phyloP scores from a whole-genome alignment of 2,888 invertebrate genomes.

The Cheilosia urbana region DNA sequence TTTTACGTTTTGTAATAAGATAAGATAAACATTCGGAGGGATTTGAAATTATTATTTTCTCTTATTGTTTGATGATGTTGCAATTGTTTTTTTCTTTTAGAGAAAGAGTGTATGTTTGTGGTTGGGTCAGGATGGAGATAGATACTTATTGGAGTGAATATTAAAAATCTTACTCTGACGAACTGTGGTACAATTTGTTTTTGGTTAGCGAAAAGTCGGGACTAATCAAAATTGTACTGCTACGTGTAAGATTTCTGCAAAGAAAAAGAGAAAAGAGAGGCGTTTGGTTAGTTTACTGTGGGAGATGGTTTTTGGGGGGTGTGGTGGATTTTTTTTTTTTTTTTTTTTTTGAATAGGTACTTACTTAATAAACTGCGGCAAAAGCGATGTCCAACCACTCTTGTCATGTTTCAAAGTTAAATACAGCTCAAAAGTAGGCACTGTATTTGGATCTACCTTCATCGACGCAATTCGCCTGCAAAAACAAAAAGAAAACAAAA shows the following conservation, averaged over 20 bases:
- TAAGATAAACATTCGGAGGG: slow-evolving; percentile 77
- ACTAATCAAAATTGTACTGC: slow-evolving; percentile 95
- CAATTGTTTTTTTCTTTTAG: slow-evolving; percentile 44
- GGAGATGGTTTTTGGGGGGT: not conserved
- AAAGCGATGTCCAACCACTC: slow-evolving; percentile 93
- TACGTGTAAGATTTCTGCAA: slow-evolving; percentile 91
- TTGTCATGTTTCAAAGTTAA: slow-evolving; percentile 94
- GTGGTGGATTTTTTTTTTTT: not conserved
- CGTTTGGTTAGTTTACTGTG: slow-evolving; percentile 34
- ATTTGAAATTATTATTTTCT: slow-evolving; percentile 76
- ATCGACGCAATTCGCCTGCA: slow-evolving; percentile 90
- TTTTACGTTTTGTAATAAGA: slow-evolving; percentile 65
- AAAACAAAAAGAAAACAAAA: slow-evolving; percentile 47
- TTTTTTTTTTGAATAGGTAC: slow-evolving; percentile 81
- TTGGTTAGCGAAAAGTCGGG: slow-evolving; percentile 95
- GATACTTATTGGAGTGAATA: slow-evolving; percentile 63
- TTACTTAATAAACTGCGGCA: slow-evolving; percentile 96
- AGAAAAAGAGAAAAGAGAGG: slow-evolving; percentile 69
- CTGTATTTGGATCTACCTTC: slow-evolving; percentile 93
- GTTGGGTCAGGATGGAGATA: slow-evolving; percentile 70
- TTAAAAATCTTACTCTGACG: slow-evolving; percentile 83
- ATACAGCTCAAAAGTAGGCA: slow-evolving; percentile 95
- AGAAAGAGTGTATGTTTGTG: slow-evolving; percentile 53
- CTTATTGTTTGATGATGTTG: slow-evolving; percentile 62
- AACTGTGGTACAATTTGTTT: slow-evolving; percentile 94